Evolutionary conservation across 2,797 vertebrate genomes (phyloP), one percentile per base, ranked within the genome.

Genomic region (Poeciliopsis turneri): DNA sequence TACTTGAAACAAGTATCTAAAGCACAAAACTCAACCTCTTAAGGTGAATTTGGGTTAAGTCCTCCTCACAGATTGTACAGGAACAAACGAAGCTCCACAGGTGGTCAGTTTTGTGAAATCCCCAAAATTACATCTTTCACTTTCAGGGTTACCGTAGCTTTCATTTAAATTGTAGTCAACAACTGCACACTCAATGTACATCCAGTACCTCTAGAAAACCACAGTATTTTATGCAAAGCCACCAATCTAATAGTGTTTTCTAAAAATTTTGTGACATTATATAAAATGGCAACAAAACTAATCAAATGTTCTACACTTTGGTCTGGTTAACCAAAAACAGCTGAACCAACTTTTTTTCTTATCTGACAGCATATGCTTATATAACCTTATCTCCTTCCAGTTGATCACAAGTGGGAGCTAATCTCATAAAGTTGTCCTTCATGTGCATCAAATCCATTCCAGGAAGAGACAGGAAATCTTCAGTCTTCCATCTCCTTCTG

Each of bases 401-500:
- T 45, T 71, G 13, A 46, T 69, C 23, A 69, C 39, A 41, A 45
- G 39, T 45, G 39, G 43, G 41, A 28, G 25, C 68, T 71, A 61
- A 88, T 78, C 76, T 89, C 76, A 82, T 70, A 45, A 75, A 76
- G 9, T 71, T 76, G 69, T 72, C 36, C 49, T 83, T 39, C 77
- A 71, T 47, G 73, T 61, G 30, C 39, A 76, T 82, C 69, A 85
- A 70, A 77, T 80, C 53, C 82, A 81, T 70, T 79, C 75, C 80
- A 84, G 78, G 76, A 82, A 83, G 87, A 46, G 76, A 49, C 76
- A 49, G 49, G 72, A 80, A 77, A 43, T 75, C 69, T 49, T 81
- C 78, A 45, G 53, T 83, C 78, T 83, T 89, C 75, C 13, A 66
- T 81, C 82, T 82, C 90, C 91, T 71, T 80, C 68, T 66, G 85